Evolutionary conservation across 2,888 invertebrate genomes (phyloP), one percentile per base, ranked within the genome.

Genomic region (Pelosia muscerda): DNA sequence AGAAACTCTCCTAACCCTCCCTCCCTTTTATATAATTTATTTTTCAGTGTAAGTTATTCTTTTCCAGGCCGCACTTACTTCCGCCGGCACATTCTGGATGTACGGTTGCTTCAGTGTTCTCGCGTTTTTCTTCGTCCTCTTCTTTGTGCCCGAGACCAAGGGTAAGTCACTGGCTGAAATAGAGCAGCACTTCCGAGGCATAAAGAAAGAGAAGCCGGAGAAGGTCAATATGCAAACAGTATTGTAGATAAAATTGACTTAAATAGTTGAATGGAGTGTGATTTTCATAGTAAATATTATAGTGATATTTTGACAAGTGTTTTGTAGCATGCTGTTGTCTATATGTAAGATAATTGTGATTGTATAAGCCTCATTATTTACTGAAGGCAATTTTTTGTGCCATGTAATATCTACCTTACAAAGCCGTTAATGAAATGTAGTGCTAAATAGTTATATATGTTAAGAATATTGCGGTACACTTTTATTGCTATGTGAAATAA

Each of bases 161-260:
- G 96, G 96, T n/a, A 96, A 96, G 83, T 96, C 96, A 0, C 90
- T 97, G 15, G 96, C 96, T 26, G 96, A 96, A 81, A 96, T 97
- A 75, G 95, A 96, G 78, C 89, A 93, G 64, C 86, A 92, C 73
- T 95, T 95, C 84, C 63, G 63, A 63, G 63, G 63, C 5, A 31
- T 28, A 22, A 64, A 72, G 54, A 87, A 86, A 49, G 90, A 90
- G 68, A 84, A 83, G 11, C 79, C 9, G 0, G 78, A 87, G 28
- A 72, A 72, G 0, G 76, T 90, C 9, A 79, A 83, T 42, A 81
- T 93, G 81, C 83, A 88, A 63, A 87, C 81, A 71, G 76, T 73
- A 71, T 73, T 76, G 69, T 81, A 77, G 66, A 59, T n/a, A 23
- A 49, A 69, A 66, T 77, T 49, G 26, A 11, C n/a, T 34, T 42